Evolutionary conservation across 2,113 vertebrate species (phyloP), one percentile per base, ranked within the genome.

Genomic region (Pardalotus punctatus): DNA sequence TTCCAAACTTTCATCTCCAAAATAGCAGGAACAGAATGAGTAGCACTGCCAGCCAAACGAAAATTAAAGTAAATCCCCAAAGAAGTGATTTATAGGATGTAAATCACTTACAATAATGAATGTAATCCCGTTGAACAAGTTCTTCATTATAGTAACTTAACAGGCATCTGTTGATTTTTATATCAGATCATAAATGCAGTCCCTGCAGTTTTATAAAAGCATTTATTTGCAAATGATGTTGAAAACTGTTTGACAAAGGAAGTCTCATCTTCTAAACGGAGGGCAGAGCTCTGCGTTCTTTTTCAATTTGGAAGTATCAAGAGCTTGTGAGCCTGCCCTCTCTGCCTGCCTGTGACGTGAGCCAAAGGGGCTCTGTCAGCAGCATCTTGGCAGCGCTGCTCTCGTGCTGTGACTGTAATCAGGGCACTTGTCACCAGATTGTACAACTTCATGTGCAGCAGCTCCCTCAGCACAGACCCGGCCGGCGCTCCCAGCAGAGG

Each of bases 101-200:
- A 96, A 96, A 91, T 96, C 71, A 83, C 81, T 95, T 95, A 79
- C 48, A 78, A 28, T 81, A 93, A 94, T 60, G 43, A 96, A 86
- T 86, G 65, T 94, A 96, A 97, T 94, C 90, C 86, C 1, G 2
- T 88, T 1, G 3, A 96, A 96, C 80, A 95, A 91, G 65, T 96
- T 91, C 81, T 96, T 96, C 72, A 62, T 93, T 95, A 85, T 86
- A 92, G 81, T 78, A 94, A 86, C 89, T 96, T 94, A 73, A 54
- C 54, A 96, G 88, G 77, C 90, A 93, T 95, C 81, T 96, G 91
- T 95, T 95, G 86, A 86, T 95, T 96, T 96, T 94, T 94, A 42
- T 86, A 92, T 92, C 85, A 65, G 85, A 78, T 81, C 73, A 45
- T 81, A 94, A 94, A 82, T 82, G 76, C 29, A 23, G 79, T 51